A percentile compares a stretch with the other conserved stretches of the same genome.
Evolutionary conservation across 1,140 invertebrate species (phyloP).

Genomic region (Heliconius eleuchia): DNA sequence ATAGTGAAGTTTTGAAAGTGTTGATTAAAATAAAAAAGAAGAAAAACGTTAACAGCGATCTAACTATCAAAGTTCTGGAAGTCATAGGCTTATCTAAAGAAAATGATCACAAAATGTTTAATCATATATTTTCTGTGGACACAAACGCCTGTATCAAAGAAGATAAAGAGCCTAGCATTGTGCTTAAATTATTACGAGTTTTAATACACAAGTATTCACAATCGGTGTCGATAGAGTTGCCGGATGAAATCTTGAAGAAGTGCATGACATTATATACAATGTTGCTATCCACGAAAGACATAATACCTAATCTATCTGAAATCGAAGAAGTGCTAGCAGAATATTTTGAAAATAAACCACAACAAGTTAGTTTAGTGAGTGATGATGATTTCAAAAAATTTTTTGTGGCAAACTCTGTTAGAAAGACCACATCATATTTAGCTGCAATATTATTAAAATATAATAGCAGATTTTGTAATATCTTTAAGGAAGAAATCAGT

Average conservation of each 20-base stretch:
- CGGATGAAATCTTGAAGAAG: conserved; percentile 56
- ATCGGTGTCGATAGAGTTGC: conserved; percentile 51
- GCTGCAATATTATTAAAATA: conserved; percentile 77
- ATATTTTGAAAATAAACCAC: conserved; percentile 83
- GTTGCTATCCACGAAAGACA: conserved; percentile 61
- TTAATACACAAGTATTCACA: conserved; percentile 67
- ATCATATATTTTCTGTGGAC: conserved; percentile 63
- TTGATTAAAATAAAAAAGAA: conserved; percentile 73
- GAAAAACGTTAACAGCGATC: conserved; percentile 59
- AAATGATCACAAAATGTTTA: conserved; percentile 59
- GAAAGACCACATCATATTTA: conserved; percentile 80
- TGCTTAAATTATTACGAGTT: conserved; percentile 65
- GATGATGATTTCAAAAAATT: conserved; percentile 78
- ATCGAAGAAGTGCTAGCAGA: conserved; percentile 80
- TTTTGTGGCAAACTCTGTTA: conserved; percentile 67
- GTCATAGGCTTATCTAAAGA: conserved; percentile 60
- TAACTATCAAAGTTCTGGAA: conserved; percentile 61
- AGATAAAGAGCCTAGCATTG: conserved; percentile 72
- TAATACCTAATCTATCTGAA: conserved; percentile 72
- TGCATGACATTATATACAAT: conserved; percentile 63
- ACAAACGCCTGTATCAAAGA: conserved; percentile 59
- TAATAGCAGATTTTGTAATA: conserved; percentile 69
- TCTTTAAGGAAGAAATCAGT: conserved; percentile 74
- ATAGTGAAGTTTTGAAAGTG: conserved; percentile 66
- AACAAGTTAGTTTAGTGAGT: conserved; percentile 76